A percentile compares a stretch with the other conserved stretches of the same genome.
Conservation (phyloP, 1,140 invertebrate genomes). For the Chionoecetes opilio region DNA sequence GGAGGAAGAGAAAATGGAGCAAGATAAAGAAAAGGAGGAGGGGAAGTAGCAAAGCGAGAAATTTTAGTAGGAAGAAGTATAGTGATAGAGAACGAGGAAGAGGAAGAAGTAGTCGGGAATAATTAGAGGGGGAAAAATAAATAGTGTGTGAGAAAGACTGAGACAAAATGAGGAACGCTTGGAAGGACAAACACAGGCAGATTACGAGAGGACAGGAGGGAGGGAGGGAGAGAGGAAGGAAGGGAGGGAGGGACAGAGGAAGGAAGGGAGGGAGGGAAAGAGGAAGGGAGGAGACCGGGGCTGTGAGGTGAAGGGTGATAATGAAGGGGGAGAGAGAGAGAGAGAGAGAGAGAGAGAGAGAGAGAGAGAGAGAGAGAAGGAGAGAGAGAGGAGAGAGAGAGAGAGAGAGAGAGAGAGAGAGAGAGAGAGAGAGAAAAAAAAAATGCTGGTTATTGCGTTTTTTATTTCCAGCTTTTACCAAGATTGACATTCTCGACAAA, state of each 20-base stretch:
- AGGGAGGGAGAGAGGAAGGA: too few relatives aligned
- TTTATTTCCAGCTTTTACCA: too few relatives aligned
- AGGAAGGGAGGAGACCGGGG: too few relatives aligned
- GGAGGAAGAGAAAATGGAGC: background rate
- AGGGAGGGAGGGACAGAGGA: background rate
- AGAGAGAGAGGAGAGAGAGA: background rate
- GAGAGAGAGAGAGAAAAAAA: too few relatives aligned
- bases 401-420: background rate
- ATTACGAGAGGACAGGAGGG: background rate
- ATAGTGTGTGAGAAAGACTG: background rate
- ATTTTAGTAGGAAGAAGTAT: background rate
- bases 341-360: background rate
- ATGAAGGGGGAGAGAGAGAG: constrained; percentile 23
- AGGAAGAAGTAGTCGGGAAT: background rate
- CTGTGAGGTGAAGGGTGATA: background rate
- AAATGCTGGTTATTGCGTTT: too few relatives aligned
- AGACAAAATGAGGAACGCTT: background rate
- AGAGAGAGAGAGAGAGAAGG: constrained; percentile 22
- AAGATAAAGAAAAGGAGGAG: background rate
- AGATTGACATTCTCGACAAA: too few relatives aligned
- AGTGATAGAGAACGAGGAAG: background rate
- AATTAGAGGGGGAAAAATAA: too few relatives aligned
- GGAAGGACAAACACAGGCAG: background rate
- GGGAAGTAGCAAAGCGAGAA: too few relatives aligned
- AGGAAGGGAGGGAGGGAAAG: too few relatives aligned